phyloP scores from a whole-genome alignment of 2,888 invertebrate species.

The Furcula furcula region DNA sequence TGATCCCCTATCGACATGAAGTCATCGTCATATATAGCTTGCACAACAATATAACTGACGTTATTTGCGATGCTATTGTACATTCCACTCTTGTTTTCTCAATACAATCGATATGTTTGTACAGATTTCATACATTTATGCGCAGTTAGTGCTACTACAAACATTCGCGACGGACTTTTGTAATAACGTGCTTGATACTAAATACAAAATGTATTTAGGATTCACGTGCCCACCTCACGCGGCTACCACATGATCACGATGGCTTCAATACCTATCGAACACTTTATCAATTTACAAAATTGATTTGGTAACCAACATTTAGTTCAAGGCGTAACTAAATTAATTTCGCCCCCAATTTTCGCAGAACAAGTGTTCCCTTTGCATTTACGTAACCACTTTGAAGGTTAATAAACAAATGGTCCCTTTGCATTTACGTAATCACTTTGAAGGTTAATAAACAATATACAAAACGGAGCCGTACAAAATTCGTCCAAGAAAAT shows the following conservation, averaged over 20 bases:
- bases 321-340: slow-evolving; percentile 10
- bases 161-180: slow-evolving; percentile 48
- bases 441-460: slow-evolving; percentile 25
- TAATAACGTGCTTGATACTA: slow-evolving; percentile 28
- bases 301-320: slow-evolving; percentile 9
- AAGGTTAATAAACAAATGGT: slow-evolving; percentile 25
- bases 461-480: slow-evolving; percentile 29
- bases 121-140: slow-evolving; percentile 68
- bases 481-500: slow-evolving; percentile 30
- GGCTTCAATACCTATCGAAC: neutral
- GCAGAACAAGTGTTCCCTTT: slow-evolving; percentile 9
- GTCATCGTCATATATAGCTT: slow-evolving; percentile 56
- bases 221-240: slow-evolving; percentile 18
- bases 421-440: slow-evolving; percentile 22
- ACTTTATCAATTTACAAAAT: slow-evolving; percentile 9
- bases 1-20: slow-evolving; percentile 57
- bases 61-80: slow-evolving; percentile 54
- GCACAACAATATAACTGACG: slow-evolving; percentile 47
- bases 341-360: slow-evolving; percentile 12
- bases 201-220: slow-evolving; percentile 18
- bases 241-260: neutral
- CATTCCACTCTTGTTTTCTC: slow-evolving; percentile 58
- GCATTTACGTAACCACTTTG: slow-evolving; percentile 25
- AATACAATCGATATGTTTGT: slow-evolving; percentile 59
- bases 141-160: slow-evolving; percentile 49